These are phyloP conservation scores for Cardinalis cardinalis DNA, from an alignment of 2,113 vertebrate species.

Conservation along the genomic window DNA sequence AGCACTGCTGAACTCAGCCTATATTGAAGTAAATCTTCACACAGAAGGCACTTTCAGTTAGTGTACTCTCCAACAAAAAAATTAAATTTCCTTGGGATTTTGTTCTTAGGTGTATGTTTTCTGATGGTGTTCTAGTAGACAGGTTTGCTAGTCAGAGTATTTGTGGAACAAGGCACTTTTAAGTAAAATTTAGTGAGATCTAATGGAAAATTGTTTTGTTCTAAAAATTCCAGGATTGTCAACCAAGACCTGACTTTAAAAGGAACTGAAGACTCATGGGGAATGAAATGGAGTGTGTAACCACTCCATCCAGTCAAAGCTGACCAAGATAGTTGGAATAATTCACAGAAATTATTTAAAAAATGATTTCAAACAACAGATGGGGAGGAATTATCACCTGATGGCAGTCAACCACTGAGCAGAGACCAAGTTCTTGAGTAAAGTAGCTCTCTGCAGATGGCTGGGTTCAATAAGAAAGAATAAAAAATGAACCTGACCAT, in stretches of 20 bases:
- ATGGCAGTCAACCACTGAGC: background rate
- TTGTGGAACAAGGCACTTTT: background rate
- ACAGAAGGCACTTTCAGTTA: background rate
- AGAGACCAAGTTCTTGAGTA: conserved; percentile 8
- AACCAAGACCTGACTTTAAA: background rate
- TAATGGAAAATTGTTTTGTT: background rate
- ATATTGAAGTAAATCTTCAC: background rate
- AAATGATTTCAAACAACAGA: conserved; percentile 22
- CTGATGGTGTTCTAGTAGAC: background rate
- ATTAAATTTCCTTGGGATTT: background rate
- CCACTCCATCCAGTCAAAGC: background rate
- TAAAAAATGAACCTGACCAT: background rate
- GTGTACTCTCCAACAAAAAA: background rate
- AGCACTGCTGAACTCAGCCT: background rate
- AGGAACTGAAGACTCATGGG: background rate
- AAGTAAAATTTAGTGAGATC: background rate
- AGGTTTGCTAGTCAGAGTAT: background rate
- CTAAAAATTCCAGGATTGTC: background rate
- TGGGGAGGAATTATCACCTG: conserved; percentile 20
- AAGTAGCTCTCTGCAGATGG: conserved; percentile 8
- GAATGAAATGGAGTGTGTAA: background rate
- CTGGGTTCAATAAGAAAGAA: background rate
- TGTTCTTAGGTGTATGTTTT: background rate
- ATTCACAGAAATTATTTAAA: conserved; percentile 16
- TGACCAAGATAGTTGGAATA: background rate